Percentiles rank a stretch among this genome's conserved stretches.
These are phyloP conservation scores for Patella caerulea DNA, from an alignment of 2,888 invertebrate species.

Conservation along the genomic window DNA sequence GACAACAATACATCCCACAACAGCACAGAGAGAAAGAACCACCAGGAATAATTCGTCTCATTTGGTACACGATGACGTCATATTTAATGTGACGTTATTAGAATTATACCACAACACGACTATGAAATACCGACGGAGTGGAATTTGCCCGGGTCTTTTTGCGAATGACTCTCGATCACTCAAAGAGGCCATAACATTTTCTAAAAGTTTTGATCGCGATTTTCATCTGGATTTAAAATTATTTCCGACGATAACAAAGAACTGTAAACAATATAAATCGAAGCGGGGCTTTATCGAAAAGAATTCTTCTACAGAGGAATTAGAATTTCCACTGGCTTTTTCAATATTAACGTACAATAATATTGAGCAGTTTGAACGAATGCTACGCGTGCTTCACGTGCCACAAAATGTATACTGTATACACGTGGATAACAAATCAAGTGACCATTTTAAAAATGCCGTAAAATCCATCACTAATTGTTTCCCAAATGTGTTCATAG, in stretches of 20 bases:
- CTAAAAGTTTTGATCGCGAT: background rate
- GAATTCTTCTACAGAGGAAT: conserved; percentile 37
- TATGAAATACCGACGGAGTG: background rate
- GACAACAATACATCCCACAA: too few species aligned
- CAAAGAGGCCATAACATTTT: background rate
- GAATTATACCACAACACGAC: background rate
- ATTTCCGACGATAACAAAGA: background rate
- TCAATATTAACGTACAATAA: conserved; percentile 61
- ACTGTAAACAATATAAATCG: background rate
- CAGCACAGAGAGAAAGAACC: too few species aligned
- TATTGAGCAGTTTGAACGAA: conserved; percentile 59
- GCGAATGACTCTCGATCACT: background rate
- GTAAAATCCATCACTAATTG: conserved; percentile 49
- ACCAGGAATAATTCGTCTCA: too few species aligned
- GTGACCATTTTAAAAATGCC: conserved; percentile 39
- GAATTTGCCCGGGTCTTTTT: background rate
- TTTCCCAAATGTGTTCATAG: conserved; percentile 66
- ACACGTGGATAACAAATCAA: conserved; percentile 63
- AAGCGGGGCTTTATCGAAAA: background rate
- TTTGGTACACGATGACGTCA: too few species aligned
- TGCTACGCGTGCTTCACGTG: conserved; percentile 61
- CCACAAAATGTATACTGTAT: conserved; percentile 69
- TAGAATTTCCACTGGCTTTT: conserved; percentile 62
- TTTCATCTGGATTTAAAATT: background rate
- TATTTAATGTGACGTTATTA: background rate